A percentile compares a stretch with the other conserved stretches of the same genome.
phyloP scores from a whole-genome alignment of 2,113 vertebrate genomes.

The Entelurus aequoreus region DNA sequence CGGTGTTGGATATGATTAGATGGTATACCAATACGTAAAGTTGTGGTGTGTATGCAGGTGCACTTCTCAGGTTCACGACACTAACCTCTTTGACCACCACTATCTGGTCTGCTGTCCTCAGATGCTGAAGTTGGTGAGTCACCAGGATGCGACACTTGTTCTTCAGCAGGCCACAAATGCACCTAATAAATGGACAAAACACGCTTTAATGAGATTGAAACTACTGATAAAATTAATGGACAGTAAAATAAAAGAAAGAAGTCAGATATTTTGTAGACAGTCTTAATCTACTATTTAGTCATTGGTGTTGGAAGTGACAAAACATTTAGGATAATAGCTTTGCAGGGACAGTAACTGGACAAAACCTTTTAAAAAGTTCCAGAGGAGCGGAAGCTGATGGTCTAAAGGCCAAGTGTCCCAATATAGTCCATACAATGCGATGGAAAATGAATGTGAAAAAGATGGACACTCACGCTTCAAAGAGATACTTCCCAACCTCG shows the following conservation, averaged over 20 bases:
- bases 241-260: background rate
- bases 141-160: slow-evolving; percentile 84
- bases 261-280: too few species aligned
- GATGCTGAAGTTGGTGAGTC: slow-evolving; percentile 88
- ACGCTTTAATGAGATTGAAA: background rate
- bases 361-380: too few species aligned
- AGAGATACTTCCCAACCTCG: slow-evolving; percentile 85
- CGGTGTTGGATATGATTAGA: too few species aligned
- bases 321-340: too few species aligned
- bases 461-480: slow-evolving; percentile 80
- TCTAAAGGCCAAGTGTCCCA: too few species aligned
- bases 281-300: too few species aligned
- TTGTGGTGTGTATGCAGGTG: too few species aligned
- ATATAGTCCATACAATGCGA: background rate
- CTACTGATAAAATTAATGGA: background rate
- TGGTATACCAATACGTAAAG: too few species aligned
- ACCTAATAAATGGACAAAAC: slow-evolving; percentile 60
- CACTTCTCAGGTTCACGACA: background rate
- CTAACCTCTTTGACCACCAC: slow-evolving; percentile 86
- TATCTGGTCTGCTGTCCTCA: slow-evolving; percentile 81
- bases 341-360: too few species aligned
- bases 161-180: slow-evolving; percentile 82
- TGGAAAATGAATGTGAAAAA: too few species aligned
- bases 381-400: too few species aligned
- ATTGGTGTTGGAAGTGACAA: too few species aligned